Evolutionary conservation across 2,797 vertebrate species (phyloP), one percentile per base, ranked within the genome.

Genomic region (Mionectes olivaceus): DNA sequence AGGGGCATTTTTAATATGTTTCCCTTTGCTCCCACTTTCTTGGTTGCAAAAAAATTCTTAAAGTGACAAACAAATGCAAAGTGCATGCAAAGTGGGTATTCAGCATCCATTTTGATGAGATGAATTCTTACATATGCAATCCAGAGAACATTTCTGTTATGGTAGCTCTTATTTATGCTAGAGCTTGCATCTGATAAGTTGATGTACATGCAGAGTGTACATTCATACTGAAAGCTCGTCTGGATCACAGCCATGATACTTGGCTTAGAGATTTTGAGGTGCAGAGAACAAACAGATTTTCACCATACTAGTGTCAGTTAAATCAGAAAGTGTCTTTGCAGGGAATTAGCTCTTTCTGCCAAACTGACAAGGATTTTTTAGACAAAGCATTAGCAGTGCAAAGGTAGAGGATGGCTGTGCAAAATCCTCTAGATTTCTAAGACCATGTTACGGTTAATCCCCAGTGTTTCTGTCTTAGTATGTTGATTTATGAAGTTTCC

Each of bases 331-430:
- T 77, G 23, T 79, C 84, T 96, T 94, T 94, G 81, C 92, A 93
- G 69, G 56, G 90, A 90, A 89, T 94, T 92, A 94, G 39, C 55
- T 95, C 82, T 90, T 87, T 84, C 83, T 92, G 70, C 90, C 92
- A 91, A 80, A 85, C 35, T 90, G 95, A 87, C 78, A 87, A 56
- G 59, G 60, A 79, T 80, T 79, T 96, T 92, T 82, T 33, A 84
- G 59, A 77, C 47, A 76, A 91, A 87, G 71, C 47, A 67, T 87
- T 94, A 93, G 39, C 78, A 84, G 56, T 2, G 1, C 56, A 67
- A 70, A 93, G 83, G 63, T 81, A 73, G 59, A 92, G 8, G 24
- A 55, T 30, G 55, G 59, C 59, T 93, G 23, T 90, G 57, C 30
- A 86, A 95, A 95, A 95, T 92, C 83, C 59, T 70, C 32, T 46